Conservation (phyloP, 2,888 invertebrate species). For the Eristalinus sepulchralis region DNA sequence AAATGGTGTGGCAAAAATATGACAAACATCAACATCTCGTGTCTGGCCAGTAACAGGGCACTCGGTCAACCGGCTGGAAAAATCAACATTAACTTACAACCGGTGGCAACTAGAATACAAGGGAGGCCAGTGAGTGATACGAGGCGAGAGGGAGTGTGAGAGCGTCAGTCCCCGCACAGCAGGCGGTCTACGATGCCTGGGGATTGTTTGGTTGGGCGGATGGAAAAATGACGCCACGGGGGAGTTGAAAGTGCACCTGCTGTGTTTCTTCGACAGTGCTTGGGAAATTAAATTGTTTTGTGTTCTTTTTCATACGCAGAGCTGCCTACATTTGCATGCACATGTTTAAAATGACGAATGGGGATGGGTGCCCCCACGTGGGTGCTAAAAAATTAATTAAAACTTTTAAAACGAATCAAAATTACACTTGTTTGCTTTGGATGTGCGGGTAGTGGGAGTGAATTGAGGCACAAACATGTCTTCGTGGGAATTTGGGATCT, state of each 20-base stretch:
- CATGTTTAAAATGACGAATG: conserved; percentile 21
- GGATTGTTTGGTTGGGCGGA: background rate
- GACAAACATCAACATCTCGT: conserved; percentile 29
- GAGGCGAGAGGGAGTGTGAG: background rate
- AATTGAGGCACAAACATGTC: background rate
- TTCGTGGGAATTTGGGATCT: background rate
- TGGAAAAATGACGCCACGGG: conserved; percentile 7
- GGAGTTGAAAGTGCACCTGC: background rate
- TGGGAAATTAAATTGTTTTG: background rate
- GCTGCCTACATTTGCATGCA: conserved; percentile 14
- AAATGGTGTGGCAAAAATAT: conserved; percentile 5
- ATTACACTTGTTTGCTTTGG: background rate
- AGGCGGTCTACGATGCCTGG: background rate
- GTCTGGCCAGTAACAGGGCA: conserved; percentile 16
- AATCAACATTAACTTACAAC: conserved; percentile 51
- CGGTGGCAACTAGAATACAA: conserved; percentile 4
- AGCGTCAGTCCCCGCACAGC: background rate
- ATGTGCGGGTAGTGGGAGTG: background rate
- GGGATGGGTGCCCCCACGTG: background rate
- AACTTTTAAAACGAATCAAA: conserved; percentile 40
- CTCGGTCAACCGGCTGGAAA: conserved; percentile 42
- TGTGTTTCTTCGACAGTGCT: background rate
- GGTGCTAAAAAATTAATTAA: conserved; percentile 31
- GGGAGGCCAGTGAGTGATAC: conserved; percentile 8
- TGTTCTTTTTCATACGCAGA: background rate